A percentile compares a stretch with the other conserved stretches of the same genome.
Evolutionary conservation across 2,797 vertebrate species (phyloP).

Genomic region (Phylloscopus collybita): DNA sequence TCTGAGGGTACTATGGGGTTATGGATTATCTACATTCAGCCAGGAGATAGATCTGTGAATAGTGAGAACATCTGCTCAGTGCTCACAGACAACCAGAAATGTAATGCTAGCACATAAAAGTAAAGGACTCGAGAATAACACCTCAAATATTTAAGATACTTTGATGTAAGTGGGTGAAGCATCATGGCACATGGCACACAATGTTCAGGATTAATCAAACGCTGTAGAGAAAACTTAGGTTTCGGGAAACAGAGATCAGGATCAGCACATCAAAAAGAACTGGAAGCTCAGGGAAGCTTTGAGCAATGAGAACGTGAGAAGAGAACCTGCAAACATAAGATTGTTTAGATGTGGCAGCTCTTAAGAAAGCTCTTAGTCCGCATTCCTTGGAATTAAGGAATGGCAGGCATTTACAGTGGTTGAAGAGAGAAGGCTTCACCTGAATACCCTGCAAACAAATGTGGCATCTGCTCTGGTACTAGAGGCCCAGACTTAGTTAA

Average conservation of each 20-base stretch:
- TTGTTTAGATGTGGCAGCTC: background rate
- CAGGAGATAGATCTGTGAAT: background rate
- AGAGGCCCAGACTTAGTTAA: background rate
- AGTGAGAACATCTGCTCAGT: background rate
- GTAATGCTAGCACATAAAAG: background rate
- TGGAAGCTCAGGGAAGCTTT: background rate
- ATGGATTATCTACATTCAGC: background rate
- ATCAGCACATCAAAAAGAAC: background rate
- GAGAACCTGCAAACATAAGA: background rate
- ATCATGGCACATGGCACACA: background rate
- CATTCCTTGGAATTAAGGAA: background rate
- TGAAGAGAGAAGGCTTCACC: background rate
- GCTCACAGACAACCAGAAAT: background rate
- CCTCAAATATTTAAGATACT: background rate
- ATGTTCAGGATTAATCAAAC: background rate
- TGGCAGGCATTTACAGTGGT: background rate
- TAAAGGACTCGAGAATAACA: background rate
- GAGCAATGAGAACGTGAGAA: background rate
- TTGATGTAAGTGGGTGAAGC: background rate
- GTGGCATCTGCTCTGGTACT: background rate
- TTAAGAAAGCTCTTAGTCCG: background rate
- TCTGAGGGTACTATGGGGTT: background rate
- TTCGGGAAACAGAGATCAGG: background rate
- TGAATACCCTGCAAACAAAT: background rate
- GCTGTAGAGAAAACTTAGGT: background rate